phyloP scores from a whole-genome alignment of 2,113 vertebrate species.

The Prinia subflava region DNA sequence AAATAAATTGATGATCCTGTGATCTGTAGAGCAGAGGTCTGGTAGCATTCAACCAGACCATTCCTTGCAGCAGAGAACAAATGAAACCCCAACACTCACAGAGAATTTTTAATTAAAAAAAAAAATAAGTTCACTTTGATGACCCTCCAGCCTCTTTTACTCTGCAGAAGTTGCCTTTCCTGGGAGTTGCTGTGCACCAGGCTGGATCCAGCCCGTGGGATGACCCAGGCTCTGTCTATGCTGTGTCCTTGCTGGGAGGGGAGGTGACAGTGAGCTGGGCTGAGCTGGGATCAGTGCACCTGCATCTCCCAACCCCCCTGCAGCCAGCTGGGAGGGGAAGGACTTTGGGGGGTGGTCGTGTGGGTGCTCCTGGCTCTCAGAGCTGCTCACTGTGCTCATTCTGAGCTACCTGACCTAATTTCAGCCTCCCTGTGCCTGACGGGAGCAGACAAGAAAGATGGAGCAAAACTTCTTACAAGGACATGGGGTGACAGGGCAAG shows the following conservation, averaged over 20 bases:
- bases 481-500: background rate
- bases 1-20: background rate
- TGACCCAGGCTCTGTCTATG: background rate
- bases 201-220: background rate
- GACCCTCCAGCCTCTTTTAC: background rate
- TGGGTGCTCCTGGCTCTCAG: background rate
- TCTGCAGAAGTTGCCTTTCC: background rate
- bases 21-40: background rate
- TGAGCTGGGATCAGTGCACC: background rate
- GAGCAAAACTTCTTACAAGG: background rate
- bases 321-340: background rate
- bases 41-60: background rate
- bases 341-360: rapidly evolving
- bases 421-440: background rate
- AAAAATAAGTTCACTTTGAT: background rate
- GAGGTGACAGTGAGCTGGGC: background rate
- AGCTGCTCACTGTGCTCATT: background rate
- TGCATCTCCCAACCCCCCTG: background rate
- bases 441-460: background rate
- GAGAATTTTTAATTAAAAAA: background rate
- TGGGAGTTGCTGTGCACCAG: rapidly evolving
- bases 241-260: background rate
- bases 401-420: background rate
- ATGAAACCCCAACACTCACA: background rate
- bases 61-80: background rate